phyloP scores from a whole-genome alignment of 2,888 invertebrate genomes.

The Meghimatium bilineatum region DNA sequence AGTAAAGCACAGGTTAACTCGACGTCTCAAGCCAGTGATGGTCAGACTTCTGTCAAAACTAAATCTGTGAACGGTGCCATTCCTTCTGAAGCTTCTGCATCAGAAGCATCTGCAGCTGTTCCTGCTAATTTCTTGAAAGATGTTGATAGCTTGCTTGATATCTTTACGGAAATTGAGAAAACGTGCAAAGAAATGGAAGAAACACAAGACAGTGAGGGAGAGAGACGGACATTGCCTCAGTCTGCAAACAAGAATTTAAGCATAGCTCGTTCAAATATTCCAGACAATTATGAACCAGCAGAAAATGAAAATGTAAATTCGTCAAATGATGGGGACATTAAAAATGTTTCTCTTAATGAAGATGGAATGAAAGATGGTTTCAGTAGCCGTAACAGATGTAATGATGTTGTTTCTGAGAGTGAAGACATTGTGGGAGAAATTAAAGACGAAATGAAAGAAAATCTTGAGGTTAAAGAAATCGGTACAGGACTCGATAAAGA shows the following conservation, averaged over 20 bases:
- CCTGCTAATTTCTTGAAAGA: neutral
- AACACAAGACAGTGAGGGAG: neutral
- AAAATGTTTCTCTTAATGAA: neutral
- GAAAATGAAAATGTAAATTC: neutral
- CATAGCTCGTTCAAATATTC: neutral
- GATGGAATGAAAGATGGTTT: neutral
- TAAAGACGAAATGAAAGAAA: neutral
- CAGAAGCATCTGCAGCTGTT: neutral
- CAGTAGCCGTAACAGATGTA: neutral
- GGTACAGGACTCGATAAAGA: neutral
- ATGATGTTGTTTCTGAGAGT: neutral
- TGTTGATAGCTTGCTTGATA: slow-evolving; percentile 28
- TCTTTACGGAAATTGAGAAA: slow-evolving; percentile 45
- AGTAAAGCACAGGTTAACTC: neutral
- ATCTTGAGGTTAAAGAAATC: neutral
- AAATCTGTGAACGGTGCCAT: neutral
- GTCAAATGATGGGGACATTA: neutral
- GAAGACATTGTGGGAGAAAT: neutral
- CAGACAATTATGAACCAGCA: neutral
- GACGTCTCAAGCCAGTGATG: neutral
- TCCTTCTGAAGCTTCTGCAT: neutral
- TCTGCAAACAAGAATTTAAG: neutral
- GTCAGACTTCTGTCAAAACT: neutral
- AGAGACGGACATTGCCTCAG: neutral
- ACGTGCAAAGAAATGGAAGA: slow-evolving; percentile 42